phyloP scores from a whole-genome alignment of 2,113 vertebrate species.

The Perca flavescens region DNA sequence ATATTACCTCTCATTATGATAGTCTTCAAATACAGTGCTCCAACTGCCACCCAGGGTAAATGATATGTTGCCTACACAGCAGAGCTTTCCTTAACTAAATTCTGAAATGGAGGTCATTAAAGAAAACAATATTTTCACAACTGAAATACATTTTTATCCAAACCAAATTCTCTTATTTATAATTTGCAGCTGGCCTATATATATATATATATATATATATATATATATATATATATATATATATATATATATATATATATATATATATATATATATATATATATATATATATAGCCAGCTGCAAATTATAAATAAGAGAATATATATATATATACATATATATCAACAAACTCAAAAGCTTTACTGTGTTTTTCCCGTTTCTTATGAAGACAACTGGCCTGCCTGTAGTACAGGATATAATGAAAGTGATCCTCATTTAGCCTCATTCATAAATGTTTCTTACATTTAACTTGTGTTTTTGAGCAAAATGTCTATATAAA shows the following conservation, averaged over 20 bases:
- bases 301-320: too few relatives aligned
- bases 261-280: background rate
- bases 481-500: background rate
- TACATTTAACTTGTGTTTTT: background rate
- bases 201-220: too few relatives aligned
- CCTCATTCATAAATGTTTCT: background rate
- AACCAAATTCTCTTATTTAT: background rate
- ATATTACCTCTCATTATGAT: too few relatives aligned
- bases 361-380: background rate
- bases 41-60: background rate
- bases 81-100: background rate
- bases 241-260: too few relatives aligned
- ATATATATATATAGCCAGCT: too few relatives aligned
- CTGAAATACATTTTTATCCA: background rate
- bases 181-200: background rate
- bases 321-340: background rate
- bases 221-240: too few relatives aligned
- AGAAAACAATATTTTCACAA: too few relatives aligned
- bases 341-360: background rate
- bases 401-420: background rate
- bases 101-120: background rate
- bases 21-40: too few relatives aligned
- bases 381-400: background rate
- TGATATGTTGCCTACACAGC: background rate
- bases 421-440: background rate